Conservation (phyloP, 2,113 vertebrate species). For the Mus pahari region DNA sequence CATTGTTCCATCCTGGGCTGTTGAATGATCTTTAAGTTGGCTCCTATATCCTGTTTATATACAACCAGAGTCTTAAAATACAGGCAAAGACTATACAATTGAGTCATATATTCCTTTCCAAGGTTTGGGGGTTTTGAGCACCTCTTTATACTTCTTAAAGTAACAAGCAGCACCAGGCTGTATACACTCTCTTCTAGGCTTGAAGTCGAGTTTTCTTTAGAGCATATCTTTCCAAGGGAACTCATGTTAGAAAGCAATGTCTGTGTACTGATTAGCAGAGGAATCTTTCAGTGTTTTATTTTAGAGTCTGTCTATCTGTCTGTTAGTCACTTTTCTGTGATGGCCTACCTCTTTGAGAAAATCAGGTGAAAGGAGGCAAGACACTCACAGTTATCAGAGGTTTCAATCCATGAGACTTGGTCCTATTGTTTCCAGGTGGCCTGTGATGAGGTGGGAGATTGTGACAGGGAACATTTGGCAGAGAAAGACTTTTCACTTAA, state of each 20-base stretch:
- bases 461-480: neutral
- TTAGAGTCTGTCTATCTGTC: slow-evolving; percentile 2
- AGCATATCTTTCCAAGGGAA: neutral
- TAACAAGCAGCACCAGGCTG: neutral
- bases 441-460: neutral
- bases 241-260: neutral
- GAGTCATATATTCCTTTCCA: neutral
- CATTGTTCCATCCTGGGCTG: neutral
- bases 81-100: neutral
- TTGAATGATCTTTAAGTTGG: neutral
- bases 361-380: neutral
- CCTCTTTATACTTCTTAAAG: neutral
- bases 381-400: neutral
- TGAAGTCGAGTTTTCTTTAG: neutral
- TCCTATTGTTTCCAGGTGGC: neutral
- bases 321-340: neutral
- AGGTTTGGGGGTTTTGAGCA: neutral
- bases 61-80: neutral
- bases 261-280: neutral
- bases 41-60: neutral
- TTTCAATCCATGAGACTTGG: too few relatives aligned
- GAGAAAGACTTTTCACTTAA: too few relatives aligned
- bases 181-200: neutral
- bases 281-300: neutral
- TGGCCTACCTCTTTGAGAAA: neutral